Conservation (phyloP, 2,888 invertebrate genomes). For the Callinectes sapidus region DNA sequence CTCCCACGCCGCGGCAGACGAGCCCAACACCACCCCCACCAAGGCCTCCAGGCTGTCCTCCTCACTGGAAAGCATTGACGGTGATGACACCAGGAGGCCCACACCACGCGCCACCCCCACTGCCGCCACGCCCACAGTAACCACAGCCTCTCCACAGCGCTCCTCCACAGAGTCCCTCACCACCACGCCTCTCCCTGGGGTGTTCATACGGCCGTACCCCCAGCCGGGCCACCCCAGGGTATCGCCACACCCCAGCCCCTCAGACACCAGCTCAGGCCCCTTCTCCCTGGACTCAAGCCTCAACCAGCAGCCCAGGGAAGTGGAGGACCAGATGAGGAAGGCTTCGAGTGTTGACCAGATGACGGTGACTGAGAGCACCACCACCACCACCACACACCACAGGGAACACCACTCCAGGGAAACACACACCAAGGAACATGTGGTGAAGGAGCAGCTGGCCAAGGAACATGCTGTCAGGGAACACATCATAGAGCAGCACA, state of each 20-base stretch:
- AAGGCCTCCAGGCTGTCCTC: slow-evolving; percentile 57
- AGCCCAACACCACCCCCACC: slow-evolving; percentile 1
- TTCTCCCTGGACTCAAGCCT: slow-evolving; percentile 70
- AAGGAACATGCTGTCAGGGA: background rate
- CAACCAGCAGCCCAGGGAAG: slow-evolving; percentile 46
- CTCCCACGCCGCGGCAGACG: slow-evolving; percentile 45
- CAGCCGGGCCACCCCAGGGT: slow-evolving; percentile 29
- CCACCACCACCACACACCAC: background rate
- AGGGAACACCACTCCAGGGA: background rate
- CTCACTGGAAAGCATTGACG: slow-evolving; percentile 69
- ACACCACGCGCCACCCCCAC: background rate
- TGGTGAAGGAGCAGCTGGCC: background rate
- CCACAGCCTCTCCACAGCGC: slow-evolving; percentile 49
- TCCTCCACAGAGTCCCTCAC: slow-evolving; percentile 70
- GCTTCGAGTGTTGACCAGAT: slow-evolving; percentile 65
- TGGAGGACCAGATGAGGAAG: slow-evolving; percentile 58
- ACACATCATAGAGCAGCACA: background rate
- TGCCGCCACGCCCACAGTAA: background rate
- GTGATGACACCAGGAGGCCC: slow-evolving; percentile 37
- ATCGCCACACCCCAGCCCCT: slow-evolving; percentile 17
- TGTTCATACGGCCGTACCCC: slow-evolving; percentile 66
- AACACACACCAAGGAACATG: background rate
- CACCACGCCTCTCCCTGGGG: slow-evolving; percentile 69
- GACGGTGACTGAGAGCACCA: slow-evolving; percentile 14
- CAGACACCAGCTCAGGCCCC: slow-evolving; percentile 58